Evolutionary conservation across 2,888 invertebrate species (phyloP), one percentile per base, ranked within the genome.

Genomic region (Azorinus chamasolen): DNA sequence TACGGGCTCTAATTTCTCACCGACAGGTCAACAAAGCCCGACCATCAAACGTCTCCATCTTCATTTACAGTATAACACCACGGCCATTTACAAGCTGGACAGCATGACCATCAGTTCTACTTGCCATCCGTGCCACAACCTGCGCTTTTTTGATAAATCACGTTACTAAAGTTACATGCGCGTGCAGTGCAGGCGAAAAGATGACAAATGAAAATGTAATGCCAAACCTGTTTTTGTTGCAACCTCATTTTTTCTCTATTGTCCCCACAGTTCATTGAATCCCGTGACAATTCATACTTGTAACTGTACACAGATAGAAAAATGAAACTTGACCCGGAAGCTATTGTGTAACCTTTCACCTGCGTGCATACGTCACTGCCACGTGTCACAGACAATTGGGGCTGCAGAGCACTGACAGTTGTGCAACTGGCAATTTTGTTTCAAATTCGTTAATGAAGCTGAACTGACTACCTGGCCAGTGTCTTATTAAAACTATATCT

Each of bases 351-450:
- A 68, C 78, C 63, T 69, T 71, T 78, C 72, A 78, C 78, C 78
- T 63, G 54, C 41, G 54, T 63, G 45, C 45, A 77, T 77, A 77
- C 77, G 77, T 77, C 77, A 78, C 68, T 78, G 78, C 72, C 78
- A 78, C 73, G 78, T 78, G 78, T 73, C 78, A 78, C 37, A 53
- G 65, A 45, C 54, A 46, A 59, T 59, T 45, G 46, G 32, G 45
- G 43, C 57, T 18, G 45, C 57, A 58, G 57, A 41, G 6, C 27
- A 41, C 14, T 53, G 51, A 50, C 51, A 62, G 51, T 62, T 51
- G 51, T 32, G 32, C 32, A 32, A 32, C 32, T 32, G 32, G 32
- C 32, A 32, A 32, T 32, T 32, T 32, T 32, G 32, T 32, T 32
- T 32, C 32, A 32, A 32, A 32, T 6, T 6, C 39, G 55, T 20